Base-by-base conservation (phyloP, 2,888 invertebrate genomes). In the Chrysotoxum bicinctum region DNA sequence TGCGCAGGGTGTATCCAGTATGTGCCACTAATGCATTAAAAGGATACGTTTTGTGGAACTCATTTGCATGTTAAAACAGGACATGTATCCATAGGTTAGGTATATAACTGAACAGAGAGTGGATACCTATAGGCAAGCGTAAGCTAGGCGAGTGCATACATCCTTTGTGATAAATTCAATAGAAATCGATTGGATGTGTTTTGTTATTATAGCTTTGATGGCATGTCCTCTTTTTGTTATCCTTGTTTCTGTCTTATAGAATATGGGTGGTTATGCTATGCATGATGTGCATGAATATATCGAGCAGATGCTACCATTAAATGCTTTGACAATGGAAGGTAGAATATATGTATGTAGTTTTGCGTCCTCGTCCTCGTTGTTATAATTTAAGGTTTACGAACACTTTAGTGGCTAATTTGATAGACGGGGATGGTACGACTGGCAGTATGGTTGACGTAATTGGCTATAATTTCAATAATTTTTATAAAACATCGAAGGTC, bases 141-240 rank as follows among this genome's bases (percentile, higher is more conserved):
- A 85, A 85, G 81, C 85, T 26, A 81, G 37, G 73, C 69, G 56
- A 85, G 45, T 81, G 56, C 69, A 85, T 85, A 68, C 81, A 85
- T 81, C 85, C 85, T 81, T 81, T 81, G 81, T 81, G 76, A 81
- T 85, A 68, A 85, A 81, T 81, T 85, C 76, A 64, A 77, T 85
- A 64, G 76, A 64, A 77, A 85, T 85, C 85, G 85, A 85, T 85
- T 84, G 68, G 40, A 32, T 54, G 37, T 56, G 26, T 52, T 43
- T 32, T 40, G 19, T 10, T 68, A 54, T 40, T 54, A 54, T 75
- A 54, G 30, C 19, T 43, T 60, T 45, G 66, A 52, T 77, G 30
- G 68, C 62, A 74, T 83, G 78, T 83, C 35, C 21, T 56, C 52
- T 58, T 69, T 69, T 62, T 64, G 37, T 37, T 52, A 16, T 37